These are phyloP conservation scores for Zaprionus lachaisei DNA, from an alignment of 1,140 invertebrate genomes.

Conservation along the genomic window DNA sequence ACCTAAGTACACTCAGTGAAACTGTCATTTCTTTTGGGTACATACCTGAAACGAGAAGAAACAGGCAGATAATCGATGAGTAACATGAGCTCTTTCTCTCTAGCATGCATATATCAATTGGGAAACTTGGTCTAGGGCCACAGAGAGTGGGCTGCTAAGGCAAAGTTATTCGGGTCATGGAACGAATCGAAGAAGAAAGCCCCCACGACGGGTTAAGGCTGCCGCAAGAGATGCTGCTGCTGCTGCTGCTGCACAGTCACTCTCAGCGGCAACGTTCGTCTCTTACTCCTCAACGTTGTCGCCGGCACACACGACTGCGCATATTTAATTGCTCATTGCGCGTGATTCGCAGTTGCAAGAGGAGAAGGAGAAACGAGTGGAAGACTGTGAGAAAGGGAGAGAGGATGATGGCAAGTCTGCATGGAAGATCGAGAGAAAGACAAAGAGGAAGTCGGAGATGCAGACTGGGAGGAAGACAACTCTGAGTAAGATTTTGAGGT, in stretches of 20 bases:
- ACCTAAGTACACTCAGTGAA: background rate
- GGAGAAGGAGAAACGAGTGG: background rate
- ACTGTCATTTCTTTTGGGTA: background rate
- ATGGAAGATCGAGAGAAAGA: background rate
- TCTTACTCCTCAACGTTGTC: constrained; percentile 24
- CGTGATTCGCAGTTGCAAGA: constrained; percentile 48
- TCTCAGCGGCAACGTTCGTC: constrained; percentile 18
- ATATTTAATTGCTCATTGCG: constrained; percentile 80
- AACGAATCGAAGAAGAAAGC: constrained; percentile 37
- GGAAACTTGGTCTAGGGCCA: background rate
- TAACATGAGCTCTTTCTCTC: background rate
- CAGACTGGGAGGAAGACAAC: background rate
- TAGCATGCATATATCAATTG: background rate
- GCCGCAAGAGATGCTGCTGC: constrained; percentile 15
- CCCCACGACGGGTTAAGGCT: constrained; percentile 16
- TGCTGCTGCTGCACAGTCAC: constrained; percentile 27
- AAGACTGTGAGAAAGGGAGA: background rate
- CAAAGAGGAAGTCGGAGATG: background rate
- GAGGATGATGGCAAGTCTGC: background rate
- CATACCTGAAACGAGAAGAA: constrained; percentile 41
- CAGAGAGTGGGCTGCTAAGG: background rate
- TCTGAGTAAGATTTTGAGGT: background rate
- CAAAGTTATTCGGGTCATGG: constrained; percentile 60
- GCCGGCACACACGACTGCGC: constrained; percentile 72
- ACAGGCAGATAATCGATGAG: constrained; percentile 10